These are phyloP conservation scores for Xestia ashworthii DNA, from an alignment of 2,888 invertebrate species.

Conservation along the genomic window DNA sequence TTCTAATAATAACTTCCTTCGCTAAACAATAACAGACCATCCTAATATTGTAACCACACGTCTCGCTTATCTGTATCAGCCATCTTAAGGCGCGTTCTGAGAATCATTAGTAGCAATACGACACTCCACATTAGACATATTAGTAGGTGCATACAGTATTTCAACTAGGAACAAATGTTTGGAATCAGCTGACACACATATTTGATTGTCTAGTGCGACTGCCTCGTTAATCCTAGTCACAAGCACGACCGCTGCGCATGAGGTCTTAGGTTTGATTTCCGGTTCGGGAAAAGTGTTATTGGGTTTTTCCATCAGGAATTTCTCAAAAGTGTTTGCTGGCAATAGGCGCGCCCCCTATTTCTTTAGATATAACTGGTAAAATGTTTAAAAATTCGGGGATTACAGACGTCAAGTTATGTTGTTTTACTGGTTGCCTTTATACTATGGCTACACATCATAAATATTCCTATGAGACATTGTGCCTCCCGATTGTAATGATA, in stretches of 20 bases:
- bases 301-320: too few relatives aligned
- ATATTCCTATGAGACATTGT: conserved; percentile 46
- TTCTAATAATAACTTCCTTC: conserved; percentile 44
- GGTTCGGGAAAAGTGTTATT: too few relatives aligned
- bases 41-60: conserved; percentile 30
- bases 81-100: conserved; percentile 43
- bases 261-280: too few relatives aligned
- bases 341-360: background rate
- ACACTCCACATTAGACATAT: background rate
- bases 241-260: too few relatives aligned
- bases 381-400: too few relatives aligned
- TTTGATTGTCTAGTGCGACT: background rate
- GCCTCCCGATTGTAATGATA: conserved; percentile 37
- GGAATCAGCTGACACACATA: background rate
- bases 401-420: background rate
- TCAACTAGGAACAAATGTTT: background rate
- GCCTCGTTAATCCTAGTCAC: too few relatives aligned
- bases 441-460: conserved; percentile 13
- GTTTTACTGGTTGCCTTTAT: background rate
- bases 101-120: conserved; percentile 37
- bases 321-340: background rate
- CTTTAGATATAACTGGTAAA: background rate
- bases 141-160: background rate
- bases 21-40: conserved; percentile 39
- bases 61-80: conserved; percentile 26